Base-by-base conservation (phyloP, 2,888 invertebrate species). In the Trissolcus brochymenae region DNA sequence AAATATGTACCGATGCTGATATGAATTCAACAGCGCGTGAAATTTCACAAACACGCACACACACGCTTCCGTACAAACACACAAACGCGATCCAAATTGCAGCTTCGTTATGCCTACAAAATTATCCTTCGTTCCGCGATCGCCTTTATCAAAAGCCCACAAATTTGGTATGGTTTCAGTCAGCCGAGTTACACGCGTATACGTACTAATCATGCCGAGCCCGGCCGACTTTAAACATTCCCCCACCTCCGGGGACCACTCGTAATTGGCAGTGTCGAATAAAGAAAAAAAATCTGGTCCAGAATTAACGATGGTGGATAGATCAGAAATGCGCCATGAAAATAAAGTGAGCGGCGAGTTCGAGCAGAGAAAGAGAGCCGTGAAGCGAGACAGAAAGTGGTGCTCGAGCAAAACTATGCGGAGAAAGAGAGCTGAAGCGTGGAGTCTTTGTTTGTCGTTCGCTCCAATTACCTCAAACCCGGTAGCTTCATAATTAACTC, bases 401-500 rank as follows among this genome's bases (percentile, higher is more conserved):
- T 68, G 73, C 70, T 70, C 60, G 71, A 78, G 75, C 60, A 74
- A 68, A 77, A 77, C 70, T 66, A 67, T 60, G 65, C 59, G 68
- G 62, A 67, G 75, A 71, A 76, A 55, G 65, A 72, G 76, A 78
- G 75, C 77, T 65, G 78, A 77, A 79, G 81, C 79, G 80, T 79
- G 84, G 75, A 82, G 84, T 84, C 86, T 88, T 88, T 88, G 88
- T 88, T 88, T 88, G 87, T 88, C 87, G 88, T 88, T 87, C 88
- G 88, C 88, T 88, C 87, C 88, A 88, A 88, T 88, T 88, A 88
- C 87, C 88, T 85, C 82, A 83, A 80, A 81, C 86, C 88, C 78
- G 84, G 84, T 84, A 87, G 87, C 87, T 88, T 87, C 87, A 87
- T 88, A 88, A 88, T 88, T 88, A 88, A 88, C 88, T 88, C 88